Percentiles rank a stretch among this genome's conserved stretches.
Evolutionary conservation across 92 coral and sea anemone genomes (phyloP).

Genomic region (Hydrozoanthus gracilis): DNA sequence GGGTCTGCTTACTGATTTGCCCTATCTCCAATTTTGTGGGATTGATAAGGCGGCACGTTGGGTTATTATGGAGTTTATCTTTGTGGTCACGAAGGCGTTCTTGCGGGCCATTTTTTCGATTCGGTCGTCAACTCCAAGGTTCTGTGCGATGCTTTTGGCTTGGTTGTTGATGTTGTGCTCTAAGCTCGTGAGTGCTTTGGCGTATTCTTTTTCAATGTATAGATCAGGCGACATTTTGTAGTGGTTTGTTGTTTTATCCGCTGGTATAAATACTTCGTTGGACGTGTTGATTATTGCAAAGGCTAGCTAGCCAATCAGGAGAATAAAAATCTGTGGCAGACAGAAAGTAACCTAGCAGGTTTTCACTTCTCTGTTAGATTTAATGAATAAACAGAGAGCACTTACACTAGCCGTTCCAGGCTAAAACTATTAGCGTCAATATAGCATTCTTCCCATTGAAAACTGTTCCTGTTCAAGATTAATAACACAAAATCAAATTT

Average conservation of each 20-base stretch:
- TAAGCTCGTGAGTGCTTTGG: too few species aligned
- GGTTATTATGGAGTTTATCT: background rate
- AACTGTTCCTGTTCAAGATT: conserved; percentile 8
- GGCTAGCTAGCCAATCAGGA: conserved; percentile 32
- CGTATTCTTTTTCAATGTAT: too few species aligned
- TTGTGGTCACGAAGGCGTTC: background rate
- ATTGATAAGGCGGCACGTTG: background rate
- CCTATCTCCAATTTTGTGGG: background rate
- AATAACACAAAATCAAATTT: background rate
- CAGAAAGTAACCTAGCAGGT: conserved; percentile 19
- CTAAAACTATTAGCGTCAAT: conserved; percentile 28
- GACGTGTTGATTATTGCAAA: conserved; percentile 31
- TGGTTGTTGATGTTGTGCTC: background rate
- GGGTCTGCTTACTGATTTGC: background rate
- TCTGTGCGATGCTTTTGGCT: background rate
- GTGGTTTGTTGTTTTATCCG: too few species aligned
- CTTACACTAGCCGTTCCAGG: background rate
- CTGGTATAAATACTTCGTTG: too few species aligned
- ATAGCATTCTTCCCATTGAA: background rate
- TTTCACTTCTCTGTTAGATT: conserved; percentile 16
- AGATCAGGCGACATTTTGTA: too few species aligned
- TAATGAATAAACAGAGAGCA: background rate
- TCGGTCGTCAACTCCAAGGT: background rate
- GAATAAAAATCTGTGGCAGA: conserved; percentile 12
- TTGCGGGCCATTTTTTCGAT: background rate